Evolutionary conservation across 1,140 invertebrate genomes (phyloP).

Genomic region (Capitella teleta): DNA sequence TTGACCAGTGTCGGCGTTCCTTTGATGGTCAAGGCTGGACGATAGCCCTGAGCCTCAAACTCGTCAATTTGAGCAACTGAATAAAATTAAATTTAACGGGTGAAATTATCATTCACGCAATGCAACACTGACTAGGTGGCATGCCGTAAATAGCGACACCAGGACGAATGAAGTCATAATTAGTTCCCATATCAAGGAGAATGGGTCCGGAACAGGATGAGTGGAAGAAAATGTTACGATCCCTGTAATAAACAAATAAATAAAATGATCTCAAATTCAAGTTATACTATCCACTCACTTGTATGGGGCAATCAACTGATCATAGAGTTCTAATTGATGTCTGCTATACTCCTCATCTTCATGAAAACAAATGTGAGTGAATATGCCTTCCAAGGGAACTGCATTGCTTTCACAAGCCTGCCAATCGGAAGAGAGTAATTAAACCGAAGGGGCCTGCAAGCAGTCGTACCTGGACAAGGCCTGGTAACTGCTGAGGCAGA

Average conservation of each 20-base stretch:
- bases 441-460: too few species aligned
- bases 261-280: too few species aligned
- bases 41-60: conserved; percentile 13
- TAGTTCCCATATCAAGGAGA: conserved; percentile 15
- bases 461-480: too few species aligned
- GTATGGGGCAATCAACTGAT: too few species aligned
- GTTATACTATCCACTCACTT: too few species aligned
- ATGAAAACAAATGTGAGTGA: conserved; percentile 22
- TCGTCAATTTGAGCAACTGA: too few species aligned
- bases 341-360: conserved; percentile 17
- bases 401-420: conserved; percentile 15
- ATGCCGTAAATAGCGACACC: conserved; percentile 22
- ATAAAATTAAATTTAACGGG: too few species aligned
- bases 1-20: conserved; percentile 18
- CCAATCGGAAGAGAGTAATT: too few species aligned
- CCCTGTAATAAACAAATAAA: neutral
- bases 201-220: conserved; percentile 21
- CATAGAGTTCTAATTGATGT: conserved; percentile 16
- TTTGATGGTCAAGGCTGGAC: conserved; percentile 16
- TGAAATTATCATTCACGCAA: too few species aligned
- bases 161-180: conserved; percentile 19
- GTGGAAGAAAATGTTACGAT: conserved; percentile 16
- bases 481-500: too few species aligned
- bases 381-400: conserved; percentile 18
- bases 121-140: conserved; percentile 14